These are phyloP conservation scores for Scrobipalpa atriplicella DNA, from an alignment of 2,888 invertebrate species.

Conservation along the genomic window DNA sequence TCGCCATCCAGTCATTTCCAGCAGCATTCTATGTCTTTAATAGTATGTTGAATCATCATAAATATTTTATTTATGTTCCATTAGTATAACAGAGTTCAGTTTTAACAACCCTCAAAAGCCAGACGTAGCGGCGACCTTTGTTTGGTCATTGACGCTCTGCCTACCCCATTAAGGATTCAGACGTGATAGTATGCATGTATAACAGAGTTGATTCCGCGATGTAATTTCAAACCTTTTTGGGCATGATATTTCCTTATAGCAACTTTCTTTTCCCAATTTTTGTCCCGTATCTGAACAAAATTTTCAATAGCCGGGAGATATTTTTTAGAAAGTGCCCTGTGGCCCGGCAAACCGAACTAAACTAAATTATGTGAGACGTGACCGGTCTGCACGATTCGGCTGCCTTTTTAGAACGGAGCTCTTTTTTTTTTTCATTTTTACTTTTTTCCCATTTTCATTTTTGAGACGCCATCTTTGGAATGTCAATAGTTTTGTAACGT, in stretches of 20 bases:
- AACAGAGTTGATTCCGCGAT: too few relatives aligned
- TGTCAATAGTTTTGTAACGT: neutral
- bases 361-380: conserved; percentile 62
- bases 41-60: too few relatives aligned
- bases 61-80: too few relatives aligned
- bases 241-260: neutral
- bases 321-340: conserved; percentile 56
- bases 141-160: too few relatives aligned
- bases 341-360: conserved; percentile 53
- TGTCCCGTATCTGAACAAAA: conserved; percentile 23
- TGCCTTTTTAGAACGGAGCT: conserved; percentile 41
- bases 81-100: too few relatives aligned
- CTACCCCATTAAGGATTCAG: too few relatives aligned
- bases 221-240: neutral
- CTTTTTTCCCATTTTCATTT: conserved; percentile 18
- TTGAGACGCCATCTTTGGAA: conserved; percentile 12
- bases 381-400: conserved; percentile 55
- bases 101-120: too few relatives aligned
- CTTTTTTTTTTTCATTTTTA: conserved; percentile 40
- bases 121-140: too few relatives aligned
- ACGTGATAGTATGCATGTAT: too few relatives aligned
- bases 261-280: neutral
- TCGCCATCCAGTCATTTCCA: too few relatives aligned
- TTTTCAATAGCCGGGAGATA: conserved; percentile 45
- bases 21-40: too few relatives aligned